Evolutionary conservation across 2,888 invertebrate species (phyloP), one percentile per base, ranked within the genome.

Genomic region (Clusia tigrina): DNA sequence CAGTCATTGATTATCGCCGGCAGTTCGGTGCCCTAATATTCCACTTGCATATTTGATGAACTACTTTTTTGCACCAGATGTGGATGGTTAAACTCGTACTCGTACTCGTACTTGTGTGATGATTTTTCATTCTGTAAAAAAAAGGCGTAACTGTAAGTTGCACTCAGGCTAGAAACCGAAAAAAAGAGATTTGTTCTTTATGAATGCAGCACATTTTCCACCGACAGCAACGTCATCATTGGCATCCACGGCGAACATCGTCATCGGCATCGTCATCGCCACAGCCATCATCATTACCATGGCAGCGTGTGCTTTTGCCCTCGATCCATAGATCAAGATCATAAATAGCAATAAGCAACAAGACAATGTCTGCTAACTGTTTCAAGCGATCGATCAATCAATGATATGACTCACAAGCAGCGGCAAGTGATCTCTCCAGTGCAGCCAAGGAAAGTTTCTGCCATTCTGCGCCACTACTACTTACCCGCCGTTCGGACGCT

Each of bases 1-100:
- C n/a, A n/a, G n/a, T n/a, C n/a, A n/a, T n/a, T n/a, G n/a, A n/a
- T n/a, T n/a, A n/a, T n/a, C n/a, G n/a, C n/a, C n/a, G n/a, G n/a
- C 95, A 94, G 81, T 90, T 90, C 60, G 91, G 92, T 77, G 95
- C 95, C 82, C 96, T 96, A 12, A 96, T 92, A 79, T 95, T 92
- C 83, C 96, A 96, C 68, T 90, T 89, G 66, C 0, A 70, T 66
- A 60, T 37, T 63, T 42, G 20, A 53, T 37, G 59, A 60, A 42
- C 42, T 17, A 42, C n/a, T 42, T 42, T 42, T 32, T 42, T 10
- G 42, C 42, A 12, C 32, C 32, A 32, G 12, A 9, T 9, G 32
- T 12, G 6, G 32, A 32, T 32, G 5, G 32, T 42, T 42, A 5
- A 42, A 42, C 12, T 15, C 42, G n/a, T 15, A 42, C n/a, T 42